Conservation (phyloP, 2,797 vertebrate genomes). For the Nyctibius grandis region DNA sequence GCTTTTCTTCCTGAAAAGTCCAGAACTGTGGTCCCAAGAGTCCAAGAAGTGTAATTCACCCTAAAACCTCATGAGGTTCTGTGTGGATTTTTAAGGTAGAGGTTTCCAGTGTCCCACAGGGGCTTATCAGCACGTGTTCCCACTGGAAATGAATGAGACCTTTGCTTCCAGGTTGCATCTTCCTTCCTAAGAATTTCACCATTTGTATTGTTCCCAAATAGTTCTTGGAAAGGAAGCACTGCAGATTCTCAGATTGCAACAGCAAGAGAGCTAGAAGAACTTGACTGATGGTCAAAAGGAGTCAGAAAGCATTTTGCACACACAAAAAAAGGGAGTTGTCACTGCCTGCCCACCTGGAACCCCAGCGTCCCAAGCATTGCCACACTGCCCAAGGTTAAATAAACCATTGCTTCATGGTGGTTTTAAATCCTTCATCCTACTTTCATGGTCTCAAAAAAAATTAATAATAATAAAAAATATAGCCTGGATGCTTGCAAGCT, state of each 20-base stretch:
- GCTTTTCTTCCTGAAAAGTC: not conserved
- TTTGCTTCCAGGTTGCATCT: not conserved
- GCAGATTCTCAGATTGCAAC: not conserved
- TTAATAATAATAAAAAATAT: not conserved
- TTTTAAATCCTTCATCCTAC: not conserved
- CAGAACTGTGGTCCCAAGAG: not conserved
- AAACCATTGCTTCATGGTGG: rapidly evolving
- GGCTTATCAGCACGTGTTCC: rapidly evolving
- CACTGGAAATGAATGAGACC: not conserved
- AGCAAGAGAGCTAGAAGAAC: not conserved
- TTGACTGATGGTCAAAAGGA: not conserved
- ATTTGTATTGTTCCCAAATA: not conserved
- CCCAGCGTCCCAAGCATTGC: rapidly evolving
- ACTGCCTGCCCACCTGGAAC: not conserved
- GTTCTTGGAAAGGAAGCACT: not conserved
- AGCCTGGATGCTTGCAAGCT: not conserved
- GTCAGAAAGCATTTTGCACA: not conserved
- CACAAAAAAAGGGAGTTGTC: not conserved
- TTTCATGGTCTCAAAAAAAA: not conserved
- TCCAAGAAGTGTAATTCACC: not conserved
- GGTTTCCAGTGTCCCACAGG: not conserved
- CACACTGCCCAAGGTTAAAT: not conserved
- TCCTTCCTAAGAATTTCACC: not conserved
- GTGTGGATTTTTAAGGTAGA: not conserved
- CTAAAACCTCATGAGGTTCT: not conserved